A percentile compares a stretch with the other conserved stretches of the same genome.
These are phyloP conservation scores for Bujurquina vittata DNA, from an alignment of 2,113 vertebrate genomes.

Conservation along the genomic window DNA sequence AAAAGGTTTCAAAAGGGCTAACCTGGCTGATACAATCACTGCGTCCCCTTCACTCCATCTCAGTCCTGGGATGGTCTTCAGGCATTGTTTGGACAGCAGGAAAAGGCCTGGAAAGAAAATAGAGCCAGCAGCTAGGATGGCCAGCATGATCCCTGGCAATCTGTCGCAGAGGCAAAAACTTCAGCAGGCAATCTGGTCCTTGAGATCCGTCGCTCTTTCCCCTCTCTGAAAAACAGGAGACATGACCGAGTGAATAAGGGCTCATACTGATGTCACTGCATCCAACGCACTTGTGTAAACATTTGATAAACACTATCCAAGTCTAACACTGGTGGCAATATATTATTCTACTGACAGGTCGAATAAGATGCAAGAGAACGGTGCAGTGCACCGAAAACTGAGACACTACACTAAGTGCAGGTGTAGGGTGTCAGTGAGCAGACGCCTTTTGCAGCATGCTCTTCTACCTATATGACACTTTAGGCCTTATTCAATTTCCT, in stretches of 20 bases:
- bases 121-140: conserved; percentile 86
- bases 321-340: conserved; percentile 23
- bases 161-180: conserved; percentile 54
- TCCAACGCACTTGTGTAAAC: neutral
- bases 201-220: conserved; percentile 55
- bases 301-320: conserved; percentile 23
- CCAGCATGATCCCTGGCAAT: conserved; percentile 82
- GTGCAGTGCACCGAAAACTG: neutral
- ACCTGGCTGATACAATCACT: conserved; percentile 90
- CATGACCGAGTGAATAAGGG: neutral
- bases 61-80: conserved; percentile 84
- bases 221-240: conserved; percentile 59
- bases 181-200: conserved; percentile 65
- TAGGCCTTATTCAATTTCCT: neutral
- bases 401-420: neutral
- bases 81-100: conserved; percentile 86
- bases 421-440: conserved; percentile 3
- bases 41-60: conserved; percentile 89
- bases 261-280: neutral
- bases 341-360: neutral
- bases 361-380: neutral
- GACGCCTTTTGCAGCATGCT: conserved; percentile 16
- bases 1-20: conserved; percentile 7
- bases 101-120: conserved; percentile 92
- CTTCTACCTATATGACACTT: neutral